Base-by-base conservation (phyloP, 2,113 vertebrate species). In the Elephantulus edwardii region DNA sequence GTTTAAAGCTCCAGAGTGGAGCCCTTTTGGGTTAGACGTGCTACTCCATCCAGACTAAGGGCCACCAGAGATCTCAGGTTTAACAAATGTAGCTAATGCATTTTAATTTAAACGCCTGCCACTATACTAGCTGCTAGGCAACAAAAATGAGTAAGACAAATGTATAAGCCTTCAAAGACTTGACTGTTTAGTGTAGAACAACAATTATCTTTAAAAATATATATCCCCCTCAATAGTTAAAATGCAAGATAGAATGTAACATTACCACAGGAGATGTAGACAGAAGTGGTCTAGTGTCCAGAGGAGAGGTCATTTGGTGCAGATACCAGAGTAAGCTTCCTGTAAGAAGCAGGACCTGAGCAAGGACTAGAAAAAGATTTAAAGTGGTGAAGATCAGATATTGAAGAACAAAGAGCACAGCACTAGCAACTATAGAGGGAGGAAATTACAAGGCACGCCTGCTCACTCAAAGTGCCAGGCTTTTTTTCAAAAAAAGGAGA, bases 291-390 rank as follows among this genome's bases (percentile, higher is more conserved):
- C 46, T 33, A 52, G 19, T 40, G 33, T 54, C 88, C 71, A 87
- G 68, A 56, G 28, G 28, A 84, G 26, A 19, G 11, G 17, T 38
- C 64, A 22, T 83, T 84, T 42, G 6, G 26, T 7, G n/a, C 40
- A 3, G n/a, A 80, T 76, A 76, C 16, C 28, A 38, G n/a, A 48
- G 30, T 52, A 66, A 38, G 16, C 81, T 91, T 93, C 56, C 77
- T 46, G 19, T 71, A 64, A 83, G 71, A 88, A 52, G n/a, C 48
- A 77, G 24, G 70, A 66, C 82, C 70, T 71, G 90, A 89, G 38
- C 28, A 71, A 33, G 14, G 19, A 38, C 52, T 50, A 56, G 56
- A 75, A 52, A 83, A 85, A 14, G 35, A 58, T 78, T 95, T 86
- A 40, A 60, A 5, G 5, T 14, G 17, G 13, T 74, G 17, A 92